Conservation (phyloP, 2,888 invertebrate species). For the Leptodirus hochenwartii region DNA sequence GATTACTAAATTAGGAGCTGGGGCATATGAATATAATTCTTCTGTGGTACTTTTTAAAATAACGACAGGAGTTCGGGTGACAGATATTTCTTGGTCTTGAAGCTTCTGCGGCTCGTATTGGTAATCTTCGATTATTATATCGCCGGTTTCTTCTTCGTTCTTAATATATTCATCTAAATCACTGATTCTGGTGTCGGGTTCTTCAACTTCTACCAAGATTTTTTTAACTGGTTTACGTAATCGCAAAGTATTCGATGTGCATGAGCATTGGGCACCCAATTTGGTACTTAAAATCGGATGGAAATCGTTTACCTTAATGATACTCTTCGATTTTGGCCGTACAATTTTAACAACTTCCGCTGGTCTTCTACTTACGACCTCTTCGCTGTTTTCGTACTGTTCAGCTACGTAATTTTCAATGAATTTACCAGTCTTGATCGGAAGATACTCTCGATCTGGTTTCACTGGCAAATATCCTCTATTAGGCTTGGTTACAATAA, state of each 20-base stretch:
- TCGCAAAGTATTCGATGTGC: slow-evolving; percentile 37
- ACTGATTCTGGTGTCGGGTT: slow-evolving; percentile 11
- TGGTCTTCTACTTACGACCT: slow-evolving; percentile 2
- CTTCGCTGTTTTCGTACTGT: too few relatives aligned
- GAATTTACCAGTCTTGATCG: slow-evolving; percentile 6
- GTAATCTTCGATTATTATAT: slow-evolving; percentile 3
- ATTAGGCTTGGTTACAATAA: too few relatives aligned
- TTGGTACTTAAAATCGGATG: slow-evolving; percentile 52
- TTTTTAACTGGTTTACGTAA: slow-evolving; percentile 26
- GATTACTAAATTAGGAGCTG: slow-evolving; percentile 12
- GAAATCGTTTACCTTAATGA: slow-evolving; percentile 51
- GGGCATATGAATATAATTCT: too few relatives aligned
- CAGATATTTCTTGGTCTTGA: slow-evolving; percentile 10
- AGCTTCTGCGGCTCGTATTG: slow-evolving; percentile 18
- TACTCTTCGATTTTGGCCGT: slow-evolving; percentile 36
- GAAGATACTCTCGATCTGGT: slow-evolving; percentile 9
- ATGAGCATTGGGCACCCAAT: slow-evolving; percentile 55
- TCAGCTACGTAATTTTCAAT: slow-evolving; percentile 10
- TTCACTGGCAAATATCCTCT: too few relatives aligned
- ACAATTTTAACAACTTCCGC: slow-evolving; percentile 10
- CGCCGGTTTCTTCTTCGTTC: slow-evolving; percentile 4
- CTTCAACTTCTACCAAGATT: slow-evolving; percentile 14
- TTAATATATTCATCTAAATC: slow-evolving; percentile 7
- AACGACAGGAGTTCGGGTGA: background rate
- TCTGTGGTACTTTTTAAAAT: background rate